Percentiles rank a stretch among this genome's conserved stretches.
Evolutionary conservation across 2,888 invertebrate species (phyloP).

Genomic region (Sarcophaga rosellei): DNA sequence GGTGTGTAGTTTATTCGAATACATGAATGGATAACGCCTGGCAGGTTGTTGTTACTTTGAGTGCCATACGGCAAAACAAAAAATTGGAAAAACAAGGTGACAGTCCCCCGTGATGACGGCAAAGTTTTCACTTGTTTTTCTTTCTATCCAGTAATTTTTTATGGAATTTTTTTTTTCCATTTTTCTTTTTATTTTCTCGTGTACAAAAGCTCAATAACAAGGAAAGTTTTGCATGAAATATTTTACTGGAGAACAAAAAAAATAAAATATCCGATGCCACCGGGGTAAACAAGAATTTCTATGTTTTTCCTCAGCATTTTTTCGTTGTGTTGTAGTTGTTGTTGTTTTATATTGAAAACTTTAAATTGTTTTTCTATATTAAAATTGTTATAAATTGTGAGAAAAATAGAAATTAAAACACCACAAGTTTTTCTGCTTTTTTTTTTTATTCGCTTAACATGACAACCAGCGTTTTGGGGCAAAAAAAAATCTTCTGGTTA

Average conservation of each 20-base stretch:
- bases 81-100: not conserved
- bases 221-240: conserved; percentile 35
- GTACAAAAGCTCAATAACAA: conserved; percentile 46
- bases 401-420: conserved; percentile 25
- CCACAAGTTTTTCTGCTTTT: not conserved
- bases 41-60: conserved; percentile 29
- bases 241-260: conserved; percentile 1
- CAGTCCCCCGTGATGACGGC: conserved; percentile 32
- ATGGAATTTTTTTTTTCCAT: conserved; percentile 19
- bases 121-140: conserved; percentile 15
- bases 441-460: not conserved
- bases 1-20: not conserved
- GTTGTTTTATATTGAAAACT: not conserved
- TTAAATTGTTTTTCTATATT: not conserved
- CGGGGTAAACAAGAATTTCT: not conserved
- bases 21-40: conserved; percentile 21
- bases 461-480: not conserved
- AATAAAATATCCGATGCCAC: not conserved
- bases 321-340: not conserved
- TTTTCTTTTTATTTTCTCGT: conserved; percentile 4
- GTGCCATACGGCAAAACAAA: not conserved
- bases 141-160: conserved; percentile 7
- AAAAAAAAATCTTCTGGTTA: not conserved
- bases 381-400: conserved; percentile 32
- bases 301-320: not conserved